A percentile compares a stretch with the other conserved stretches of the same genome.
These are phyloP conservation scores for Dysidea cf. avara DNA, from an alignment of 37 sponge, comb jelly and placozoan genomes.

Conservation along the genomic window DNA sequence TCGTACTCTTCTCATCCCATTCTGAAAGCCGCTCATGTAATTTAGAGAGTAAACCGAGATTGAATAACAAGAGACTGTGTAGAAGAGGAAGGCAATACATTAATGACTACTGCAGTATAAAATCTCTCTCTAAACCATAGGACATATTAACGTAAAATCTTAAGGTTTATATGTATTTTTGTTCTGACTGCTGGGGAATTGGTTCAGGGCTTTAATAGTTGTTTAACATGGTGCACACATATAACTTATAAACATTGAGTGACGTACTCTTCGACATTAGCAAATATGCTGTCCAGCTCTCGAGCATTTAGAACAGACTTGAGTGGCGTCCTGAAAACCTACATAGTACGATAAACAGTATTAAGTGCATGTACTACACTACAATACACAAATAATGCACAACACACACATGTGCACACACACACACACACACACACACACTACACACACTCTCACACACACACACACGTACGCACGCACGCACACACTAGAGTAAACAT, in stretches of 20 bases:
- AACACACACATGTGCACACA: not conserved
- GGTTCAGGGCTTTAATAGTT: too few relatives aligned
- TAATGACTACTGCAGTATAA: not conserved
- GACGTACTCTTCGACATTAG: slow-evolving; percentile 85
- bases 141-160: too few relatives aligned
- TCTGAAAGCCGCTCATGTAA: slow-evolving; percentile 50
- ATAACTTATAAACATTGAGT: not conserved
- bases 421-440: not conserved
- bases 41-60: slow-evolving; percentile 60
- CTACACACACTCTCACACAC: slow-evolving; percentile 13
- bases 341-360: not conserved
- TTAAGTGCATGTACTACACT: not conserved
- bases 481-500: not conserved
- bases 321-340: slow-evolving; percentile 84
- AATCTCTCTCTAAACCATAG: too few relatives aligned
- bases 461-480: not conserved
- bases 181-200: too few relatives aligned
- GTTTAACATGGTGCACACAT: too few relatives aligned
- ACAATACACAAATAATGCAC: not conserved
- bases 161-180: too few relatives aligned
- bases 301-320: slow-evolving; percentile 26
- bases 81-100: not conserved
- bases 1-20: slow-evolving; percentile 45
- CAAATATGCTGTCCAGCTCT: slow-evolving; percentile 76
- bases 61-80: slow-evolving; percentile 65